Evolutionary conservation across 2,797 vertebrate species (phyloP), one percentile per base, ranked within the genome.

Genomic region (Pyrocephalus nanus): DNA sequence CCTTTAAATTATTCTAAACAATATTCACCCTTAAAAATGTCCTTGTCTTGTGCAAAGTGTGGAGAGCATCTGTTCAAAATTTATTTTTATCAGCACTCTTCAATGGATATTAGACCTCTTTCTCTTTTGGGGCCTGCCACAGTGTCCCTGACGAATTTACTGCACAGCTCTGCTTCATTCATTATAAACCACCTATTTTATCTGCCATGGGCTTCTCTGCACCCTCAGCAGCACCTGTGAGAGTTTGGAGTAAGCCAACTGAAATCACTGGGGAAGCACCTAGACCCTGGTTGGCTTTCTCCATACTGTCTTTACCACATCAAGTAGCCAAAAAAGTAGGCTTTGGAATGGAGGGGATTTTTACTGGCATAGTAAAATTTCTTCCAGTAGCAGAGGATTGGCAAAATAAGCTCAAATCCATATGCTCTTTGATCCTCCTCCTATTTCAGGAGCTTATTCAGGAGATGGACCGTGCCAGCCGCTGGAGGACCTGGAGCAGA

Each of bases 61-160:
- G 77, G 50, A 75, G 42, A 96, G 45, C 92, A 96, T 92, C 79
- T 96, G 95, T 95, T 90, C 85, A 81, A 50, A 87, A 48, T 96
- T 93, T 92, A 94, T 96, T 95, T 96, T 96, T 97, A 83, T 88
- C 93, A 81, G 81, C 60, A 26, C 27, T 91, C 55, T 67, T 91
- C 87, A 76, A 17, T 57, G 54, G 48, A 64, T 93, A 62, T 86
- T 88, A 91, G 93, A 94, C 91, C 76, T 94, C 62, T 93, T 85
- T 48, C 58, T 81, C 91, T 92, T 94, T 3, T 26, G 76, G 73
- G 91, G 79, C 60, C 86, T 80, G 45, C 85, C 71, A 67, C 58
- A 45, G 26, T 23, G 55, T 83, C 73, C 51, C 58, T 78, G 45
- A 69, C 0, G 9, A 88, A 73, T 91, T 90, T 78, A 76, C 32